Evolutionary conservation across 2,797 vertebrate genomes (phyloP).

Genomic region (Paguma larvata): DNA sequence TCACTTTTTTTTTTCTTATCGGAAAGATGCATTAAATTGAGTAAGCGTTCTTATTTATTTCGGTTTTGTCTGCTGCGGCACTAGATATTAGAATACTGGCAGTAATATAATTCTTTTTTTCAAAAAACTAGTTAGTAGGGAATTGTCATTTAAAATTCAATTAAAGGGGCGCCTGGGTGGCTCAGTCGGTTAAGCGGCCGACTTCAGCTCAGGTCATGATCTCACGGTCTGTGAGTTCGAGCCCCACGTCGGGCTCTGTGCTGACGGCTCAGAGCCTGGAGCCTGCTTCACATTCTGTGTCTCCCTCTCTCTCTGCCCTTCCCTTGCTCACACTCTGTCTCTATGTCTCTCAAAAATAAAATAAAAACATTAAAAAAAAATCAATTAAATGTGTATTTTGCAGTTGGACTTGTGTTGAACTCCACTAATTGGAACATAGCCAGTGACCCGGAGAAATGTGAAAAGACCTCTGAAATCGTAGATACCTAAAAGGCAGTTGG

Average conservation of each 20-base stretch:
- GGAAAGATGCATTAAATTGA: neutral
- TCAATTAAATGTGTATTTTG: slow-evolving; percentile 20
- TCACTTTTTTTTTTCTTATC: neutral
- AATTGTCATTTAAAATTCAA: slow-evolving; percentile 28
- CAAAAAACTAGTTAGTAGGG: neutral
- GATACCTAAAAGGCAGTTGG: neutral
- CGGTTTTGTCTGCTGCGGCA: neutral
- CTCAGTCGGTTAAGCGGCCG: too few relatives aligned
- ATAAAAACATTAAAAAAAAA: too few relatives aligned
- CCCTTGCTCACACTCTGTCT: too few relatives aligned
- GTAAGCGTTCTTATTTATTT: slow-evolving; percentile 13
- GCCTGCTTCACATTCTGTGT: too few relatives aligned
- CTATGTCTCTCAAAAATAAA: too few relatives aligned
- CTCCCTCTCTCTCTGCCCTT: too few relatives aligned
- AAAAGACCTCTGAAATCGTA: slow-evolving; percentile 10
- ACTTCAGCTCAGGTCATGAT: too few relatives aligned
- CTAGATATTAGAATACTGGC: neutral
- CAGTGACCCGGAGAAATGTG: neutral
- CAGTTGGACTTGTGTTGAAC: neutral
- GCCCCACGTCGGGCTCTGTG: too few relatives aligned
- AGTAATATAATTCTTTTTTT: slow-evolving; percentile 1
- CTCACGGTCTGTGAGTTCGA: too few relatives aligned
- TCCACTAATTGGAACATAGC: neutral
- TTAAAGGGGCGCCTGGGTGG: too few relatives aligned
- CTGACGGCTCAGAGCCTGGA: too few relatives aligned